Evolutionary conservation across 2,888 invertebrate genomes (phyloP).

Genomic region (Agriopis aurantiaria): DNA sequence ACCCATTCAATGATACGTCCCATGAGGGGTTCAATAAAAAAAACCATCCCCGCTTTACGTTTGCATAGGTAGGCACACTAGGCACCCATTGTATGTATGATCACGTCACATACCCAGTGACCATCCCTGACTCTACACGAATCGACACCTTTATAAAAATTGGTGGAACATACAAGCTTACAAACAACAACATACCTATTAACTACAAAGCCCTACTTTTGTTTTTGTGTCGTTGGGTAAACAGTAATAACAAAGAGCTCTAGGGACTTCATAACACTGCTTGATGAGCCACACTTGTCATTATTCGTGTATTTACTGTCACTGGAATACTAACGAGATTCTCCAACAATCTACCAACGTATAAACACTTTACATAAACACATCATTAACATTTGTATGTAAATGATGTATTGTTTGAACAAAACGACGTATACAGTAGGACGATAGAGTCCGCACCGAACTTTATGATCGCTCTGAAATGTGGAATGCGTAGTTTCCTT

Average conservation of each 20-base stretch:
- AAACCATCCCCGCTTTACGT: no score
- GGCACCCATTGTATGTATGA: no score
- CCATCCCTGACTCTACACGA: no score
- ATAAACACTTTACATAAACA: slow-evolving; percentile 11
- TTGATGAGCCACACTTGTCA: not conserved
- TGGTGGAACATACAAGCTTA: no score
- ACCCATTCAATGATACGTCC: no score
- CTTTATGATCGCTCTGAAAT: not conserved
- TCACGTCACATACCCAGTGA: no score
- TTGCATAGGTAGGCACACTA: no score
- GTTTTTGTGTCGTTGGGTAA: no score
- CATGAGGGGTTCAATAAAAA: no score
- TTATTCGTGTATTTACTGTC: slow-evolving; percentile 1
- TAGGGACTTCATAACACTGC: not conserved
- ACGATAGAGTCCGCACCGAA: not conserved
- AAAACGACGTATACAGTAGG: not conserved
- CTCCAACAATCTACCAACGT: not conserved
- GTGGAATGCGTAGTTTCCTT: not conserved
- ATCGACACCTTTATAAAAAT: no score
- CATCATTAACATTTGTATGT: slow-evolving; percentile 15
- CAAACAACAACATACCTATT: no score
- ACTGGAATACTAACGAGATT: not conserved
- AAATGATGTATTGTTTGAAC: slow-evolving; percentile 23
- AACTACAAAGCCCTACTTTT: no score
- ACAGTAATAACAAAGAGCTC: not conserved